Evolutionary conservation across 2,797 vertebrate species (phyloP).

Genomic region (Nyctalus aviator): DNA sequence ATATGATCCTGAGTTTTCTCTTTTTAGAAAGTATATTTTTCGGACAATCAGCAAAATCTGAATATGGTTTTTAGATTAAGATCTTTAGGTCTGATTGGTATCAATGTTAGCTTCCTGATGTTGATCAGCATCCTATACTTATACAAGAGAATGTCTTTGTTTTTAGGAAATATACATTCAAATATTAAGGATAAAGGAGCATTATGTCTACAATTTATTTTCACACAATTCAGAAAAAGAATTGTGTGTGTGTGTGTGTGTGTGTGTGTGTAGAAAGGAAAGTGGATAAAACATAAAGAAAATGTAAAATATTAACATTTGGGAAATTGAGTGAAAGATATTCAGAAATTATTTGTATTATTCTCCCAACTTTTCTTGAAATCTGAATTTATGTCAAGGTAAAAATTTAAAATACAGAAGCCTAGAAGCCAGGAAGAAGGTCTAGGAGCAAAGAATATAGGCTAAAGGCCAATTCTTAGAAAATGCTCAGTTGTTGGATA

Average conservation of each 20-base stretch:
- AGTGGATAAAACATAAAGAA: no score
- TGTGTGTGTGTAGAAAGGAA: no score
- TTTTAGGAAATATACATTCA: conserved; percentile 16
- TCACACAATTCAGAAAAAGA: no score
- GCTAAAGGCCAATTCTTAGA: background rate
- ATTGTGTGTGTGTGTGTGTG: no score
- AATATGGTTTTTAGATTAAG: background rate
- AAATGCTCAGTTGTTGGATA: background rate
- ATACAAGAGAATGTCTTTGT: background rate
- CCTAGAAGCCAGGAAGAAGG: conserved; percentile 6
- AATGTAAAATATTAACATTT: no score
- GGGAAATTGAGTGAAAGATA: background rate
- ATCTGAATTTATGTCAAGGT: conserved; percentile 11
- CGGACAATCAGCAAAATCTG: background rate
- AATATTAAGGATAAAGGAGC: conserved; percentile 10
- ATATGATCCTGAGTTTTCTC: background rate
- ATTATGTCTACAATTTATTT: background rate
- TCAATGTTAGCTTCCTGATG: conserved; percentile 3
- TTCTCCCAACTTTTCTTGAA: conserved; percentile 10
- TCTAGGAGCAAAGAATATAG: background rate
- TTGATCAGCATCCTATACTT: conserved; percentile 12
- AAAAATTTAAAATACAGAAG: conserved; percentile 36
- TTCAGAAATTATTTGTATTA: conserved; percentile 39
- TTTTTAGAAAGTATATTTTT: background rate
- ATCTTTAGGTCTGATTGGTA: background rate